Conservation (phyloP, 2,797 vertebrate species). For the Schizothorax lantsangensis region DNA sequence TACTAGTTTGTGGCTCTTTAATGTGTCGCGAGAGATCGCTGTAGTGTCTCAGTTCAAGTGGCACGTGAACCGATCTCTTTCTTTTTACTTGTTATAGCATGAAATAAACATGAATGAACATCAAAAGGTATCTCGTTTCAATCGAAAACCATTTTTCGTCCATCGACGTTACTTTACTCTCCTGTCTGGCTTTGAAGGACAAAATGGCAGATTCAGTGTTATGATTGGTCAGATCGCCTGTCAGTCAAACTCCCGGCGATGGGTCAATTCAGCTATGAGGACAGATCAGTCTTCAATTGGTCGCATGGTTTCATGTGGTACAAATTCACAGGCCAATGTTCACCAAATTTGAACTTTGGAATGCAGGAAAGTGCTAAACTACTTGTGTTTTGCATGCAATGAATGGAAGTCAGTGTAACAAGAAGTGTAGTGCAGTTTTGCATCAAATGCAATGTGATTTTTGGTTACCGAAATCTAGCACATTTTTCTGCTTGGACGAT, state of each 20-base stretch:
- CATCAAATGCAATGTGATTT: not conserved
- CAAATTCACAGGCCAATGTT: not conserved
- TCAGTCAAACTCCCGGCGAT: not conserved
- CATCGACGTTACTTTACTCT: not conserved
- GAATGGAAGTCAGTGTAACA: not conserved
- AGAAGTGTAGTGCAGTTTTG: no score
- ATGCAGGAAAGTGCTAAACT: not conserved
- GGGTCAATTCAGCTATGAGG: no score
- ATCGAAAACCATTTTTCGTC: not conserved
- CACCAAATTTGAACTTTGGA: not conserved
- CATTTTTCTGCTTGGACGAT: not conserved
- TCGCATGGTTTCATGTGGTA: not conserved
- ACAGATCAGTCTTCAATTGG: no score
- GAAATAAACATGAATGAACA: not conserved
- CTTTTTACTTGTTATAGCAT: not conserved
- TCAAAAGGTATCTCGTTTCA: not conserved
- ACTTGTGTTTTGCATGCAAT: not conserved
- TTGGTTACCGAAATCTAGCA: not conserved
- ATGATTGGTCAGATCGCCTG: not conserved
- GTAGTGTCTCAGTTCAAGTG: not conserved
- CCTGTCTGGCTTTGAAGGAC: not conserved
- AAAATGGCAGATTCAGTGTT: not conserved
- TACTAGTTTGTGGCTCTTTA: not conserved
- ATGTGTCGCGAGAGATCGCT: not conserved
- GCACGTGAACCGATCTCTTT: not conserved